Evolutionary conservation across 2,113 vertebrate species (phyloP), one percentile per base, ranked within the genome.

Genomic region (Ochotona princeps): DNA sequence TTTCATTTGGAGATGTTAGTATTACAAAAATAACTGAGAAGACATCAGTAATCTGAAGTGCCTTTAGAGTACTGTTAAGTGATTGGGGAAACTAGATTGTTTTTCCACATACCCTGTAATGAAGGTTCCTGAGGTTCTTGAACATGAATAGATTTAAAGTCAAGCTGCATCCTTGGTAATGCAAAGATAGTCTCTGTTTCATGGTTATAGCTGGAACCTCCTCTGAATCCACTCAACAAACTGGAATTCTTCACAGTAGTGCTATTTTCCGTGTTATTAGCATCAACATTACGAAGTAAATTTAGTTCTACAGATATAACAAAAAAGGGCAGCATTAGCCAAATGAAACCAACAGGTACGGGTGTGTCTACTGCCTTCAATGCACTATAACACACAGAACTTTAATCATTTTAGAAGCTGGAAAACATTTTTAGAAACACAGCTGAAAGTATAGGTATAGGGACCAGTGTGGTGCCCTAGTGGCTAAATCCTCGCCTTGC

Each of bases 161-260:
- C 99, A 92, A 99, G 98, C 95, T 99, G 99, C 99, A 99, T 99
- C 95, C 99, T 99, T 93, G 99, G 99, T 89, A 99, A 97, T 4
- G 99, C 99, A 90, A 99, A 99, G 96, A 99, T 99, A 14, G 99
- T 99, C 98, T 99, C 99, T 0, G 99, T 99, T 97, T 99, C 99
- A 32, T 99, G 99, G 98, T 99, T 99, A 97, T 99, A 99, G 98
- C 98, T 99, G 94, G 99, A 99, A 38, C 98, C 98, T 82, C 99
- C 99, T 92, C 99, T 98, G 97, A 99, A 99, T 83, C 98, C 99
- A 92, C 99, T 99, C 79, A 99, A 94, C 86, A 99, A 97, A 92
- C 99, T 99, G 32, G 99, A 98, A 96, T 98, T 99, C 96, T 99
- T 99, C 95, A 99, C 98, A 1, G 98, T 98, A 0, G 98, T 98